These are phyloP conservation scores for Pseudopodoces humilis DNA, from an alignment of 2,113 vertebrate species.

Conservation along the genomic window DNA sequence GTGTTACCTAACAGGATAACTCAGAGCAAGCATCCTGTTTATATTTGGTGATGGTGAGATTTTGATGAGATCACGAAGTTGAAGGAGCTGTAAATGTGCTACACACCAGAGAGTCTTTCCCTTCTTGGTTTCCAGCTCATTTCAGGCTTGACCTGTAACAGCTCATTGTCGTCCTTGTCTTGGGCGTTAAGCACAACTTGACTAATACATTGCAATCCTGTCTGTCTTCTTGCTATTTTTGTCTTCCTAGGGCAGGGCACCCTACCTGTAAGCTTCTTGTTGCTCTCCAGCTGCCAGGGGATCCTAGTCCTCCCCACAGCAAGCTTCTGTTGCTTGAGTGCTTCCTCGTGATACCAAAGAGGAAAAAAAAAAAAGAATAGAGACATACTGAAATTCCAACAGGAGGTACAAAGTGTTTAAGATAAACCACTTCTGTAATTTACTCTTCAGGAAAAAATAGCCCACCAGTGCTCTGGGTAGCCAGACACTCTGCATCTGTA, in stretches of 20 bases:
- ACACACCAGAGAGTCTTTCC: neutral
- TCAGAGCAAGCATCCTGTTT: neutral
- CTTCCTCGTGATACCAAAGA: neutral
- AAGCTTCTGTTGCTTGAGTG: neutral
- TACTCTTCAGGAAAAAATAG: neutral
- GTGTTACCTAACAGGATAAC: neutral
- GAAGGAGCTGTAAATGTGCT: neutral
- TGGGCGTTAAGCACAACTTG: neutral
- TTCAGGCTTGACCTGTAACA: neutral
- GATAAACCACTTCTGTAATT: neutral
- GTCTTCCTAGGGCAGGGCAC: neutral
- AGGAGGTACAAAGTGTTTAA: neutral
- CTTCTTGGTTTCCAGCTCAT: neutral
- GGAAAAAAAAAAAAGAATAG: neutral
- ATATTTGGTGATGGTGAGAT: neutral
- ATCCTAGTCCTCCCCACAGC: neutral
- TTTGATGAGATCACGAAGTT: neutral
- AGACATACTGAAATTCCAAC: neutral
- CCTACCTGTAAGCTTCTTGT: slow-evolving; percentile 15
- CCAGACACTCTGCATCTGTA: neutral
- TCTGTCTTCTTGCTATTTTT: slow-evolving; percentile 22
- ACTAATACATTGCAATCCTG: neutral
- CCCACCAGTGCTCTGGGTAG: neutral
- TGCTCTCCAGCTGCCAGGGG: neutral
- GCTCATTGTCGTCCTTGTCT: neutral